phyloP scores from a whole-genome alignment of 2,888 invertebrate genomes.

The Gandaritis pyraliata region DNA sequence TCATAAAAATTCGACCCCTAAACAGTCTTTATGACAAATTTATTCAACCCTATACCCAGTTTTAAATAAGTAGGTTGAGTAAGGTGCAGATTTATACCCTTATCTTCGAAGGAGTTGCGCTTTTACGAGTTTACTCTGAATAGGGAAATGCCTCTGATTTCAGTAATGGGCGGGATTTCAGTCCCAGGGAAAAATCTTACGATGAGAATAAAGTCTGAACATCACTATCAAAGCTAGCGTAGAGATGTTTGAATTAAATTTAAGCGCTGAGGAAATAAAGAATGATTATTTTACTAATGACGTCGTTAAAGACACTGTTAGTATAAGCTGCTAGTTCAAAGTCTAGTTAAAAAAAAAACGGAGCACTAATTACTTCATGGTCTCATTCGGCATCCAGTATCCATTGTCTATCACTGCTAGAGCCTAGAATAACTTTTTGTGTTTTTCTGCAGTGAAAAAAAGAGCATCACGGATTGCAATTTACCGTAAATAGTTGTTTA shows the following conservation, averaged over 20 bases:
- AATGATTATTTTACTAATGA: background rate
- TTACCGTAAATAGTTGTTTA: too few relatives aligned
- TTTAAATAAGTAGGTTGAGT: constrained; percentile 41
- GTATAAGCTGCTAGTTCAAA: too few relatives aligned
- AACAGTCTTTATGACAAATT: constrained; percentile 52
- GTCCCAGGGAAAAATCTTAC: constrained; percentile 5
- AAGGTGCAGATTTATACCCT: constrained; percentile 37
- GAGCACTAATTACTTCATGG: too few relatives aligned
- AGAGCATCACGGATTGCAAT: too few relatives aligned
- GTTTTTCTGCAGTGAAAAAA: too few relatives aligned
- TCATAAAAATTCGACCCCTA: constrained; percentile 48
- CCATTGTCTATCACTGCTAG: too few relatives aligned
- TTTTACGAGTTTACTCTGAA: constrained; percentile 27
- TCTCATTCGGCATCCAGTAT: too few relatives aligned
- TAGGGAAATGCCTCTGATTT: constrained; percentile 31
- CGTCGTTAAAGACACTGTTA: background rate
- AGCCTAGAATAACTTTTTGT: too few relatives aligned
- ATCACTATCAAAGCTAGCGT: constrained; percentile 2
- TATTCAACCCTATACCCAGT: constrained; percentile 40
- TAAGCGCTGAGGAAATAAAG: background rate
- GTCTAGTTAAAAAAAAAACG: too few relatives aligned
- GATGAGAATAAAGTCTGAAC: constrained; percentile 3
- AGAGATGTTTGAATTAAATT: constrained; percentile 14
- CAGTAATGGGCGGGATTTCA: constrained; percentile 10
- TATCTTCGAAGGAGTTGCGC: constrained; percentile 30